phyloP scores from a whole-genome alignment of 1,140 invertebrate genomes.

The Papilio dardanus region DNA sequence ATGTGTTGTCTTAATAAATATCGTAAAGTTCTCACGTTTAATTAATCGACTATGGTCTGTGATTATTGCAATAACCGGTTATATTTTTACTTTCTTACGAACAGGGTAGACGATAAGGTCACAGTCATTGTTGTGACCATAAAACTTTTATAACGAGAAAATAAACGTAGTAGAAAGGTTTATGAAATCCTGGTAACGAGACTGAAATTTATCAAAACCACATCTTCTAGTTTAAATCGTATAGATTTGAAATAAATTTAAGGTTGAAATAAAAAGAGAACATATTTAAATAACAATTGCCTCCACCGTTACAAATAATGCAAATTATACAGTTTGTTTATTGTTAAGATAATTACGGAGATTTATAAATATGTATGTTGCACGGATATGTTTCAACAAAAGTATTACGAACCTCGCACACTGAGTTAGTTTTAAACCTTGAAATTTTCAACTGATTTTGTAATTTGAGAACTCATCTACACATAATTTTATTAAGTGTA shows the following conservation, averaged over 20 bases:
- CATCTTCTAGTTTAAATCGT: background rate
- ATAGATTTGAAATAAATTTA: background rate
- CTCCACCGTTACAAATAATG: slow-evolving; percentile 23
- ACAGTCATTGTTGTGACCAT: background rate
- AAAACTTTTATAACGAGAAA: background rate
- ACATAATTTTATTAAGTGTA: background rate
- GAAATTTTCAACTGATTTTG: slow-evolving; percentile 5
- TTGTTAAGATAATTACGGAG: slow-evolving; percentile 34
- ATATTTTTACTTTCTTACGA: background rate
- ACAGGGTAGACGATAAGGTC: background rate
- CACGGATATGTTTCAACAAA: slow-evolving; percentile 25
- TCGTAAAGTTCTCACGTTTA: background rate
- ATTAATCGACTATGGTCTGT: background rate
- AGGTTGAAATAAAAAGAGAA: background rate
- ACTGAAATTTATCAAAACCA: background rate
- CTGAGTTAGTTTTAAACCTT: slow-evolving; percentile 24
- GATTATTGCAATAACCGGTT: background rate
- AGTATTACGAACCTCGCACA: slow-evolving; percentile 7
- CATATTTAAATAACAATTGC: slow-evolving; percentile 15
- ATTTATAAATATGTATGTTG: slow-evolving; percentile 30
- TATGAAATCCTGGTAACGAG: background rate
- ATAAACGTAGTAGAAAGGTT: background rate
- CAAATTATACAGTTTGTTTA: slow-evolving; percentile 25
- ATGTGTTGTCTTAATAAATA: background rate
- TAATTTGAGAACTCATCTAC: slow-evolving; percentile 13